A percentile compares a stretch with the other conserved stretches of the same genome.
These are phyloP conservation scores for Prunella fulvescens DNA, from an alignment of 2,113 vertebrate genomes.

Conservation along the genomic window DNA sequence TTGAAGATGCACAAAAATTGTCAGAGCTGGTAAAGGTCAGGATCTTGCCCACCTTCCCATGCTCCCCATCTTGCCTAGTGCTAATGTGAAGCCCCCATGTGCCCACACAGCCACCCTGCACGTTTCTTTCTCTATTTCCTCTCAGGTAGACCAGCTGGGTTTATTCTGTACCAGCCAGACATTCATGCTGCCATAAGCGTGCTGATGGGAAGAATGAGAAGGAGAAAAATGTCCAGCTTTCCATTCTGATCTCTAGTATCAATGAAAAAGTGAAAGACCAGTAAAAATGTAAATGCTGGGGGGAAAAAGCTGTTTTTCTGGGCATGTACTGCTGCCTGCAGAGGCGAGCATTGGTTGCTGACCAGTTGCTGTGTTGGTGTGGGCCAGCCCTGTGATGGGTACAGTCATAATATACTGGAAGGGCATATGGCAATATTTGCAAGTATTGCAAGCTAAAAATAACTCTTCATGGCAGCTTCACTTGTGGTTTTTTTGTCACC, in stretches of 20 bases:
- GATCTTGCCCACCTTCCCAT: neutral
- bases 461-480: neutral
- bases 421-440: neutral
- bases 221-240: neutral
- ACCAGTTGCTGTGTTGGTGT: fast-evolving
- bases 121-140: neutral
- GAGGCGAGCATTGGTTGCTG: neutral
- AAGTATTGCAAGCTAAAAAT: neutral
- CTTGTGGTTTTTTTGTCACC: neutral
- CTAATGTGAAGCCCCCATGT: fast-evolving
- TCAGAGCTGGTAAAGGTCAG: neutral
- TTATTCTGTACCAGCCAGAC: neutral
- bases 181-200: fast-evolving
- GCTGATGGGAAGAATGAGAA: neutral
- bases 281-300: neutral
- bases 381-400: neutral
- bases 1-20: neutral
- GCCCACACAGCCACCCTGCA: neutral
- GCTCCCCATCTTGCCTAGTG: neutral
- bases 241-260: neutral
- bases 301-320: neutral
- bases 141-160: neutral
- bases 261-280: neutral
- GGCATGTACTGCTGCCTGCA: fast-evolving
- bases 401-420: neutral